These are phyloP conservation scores for Tiaroga cobitis DNA, from an alignment of 2,797 vertebrate species.

Conservation along the genomic window DNA sequence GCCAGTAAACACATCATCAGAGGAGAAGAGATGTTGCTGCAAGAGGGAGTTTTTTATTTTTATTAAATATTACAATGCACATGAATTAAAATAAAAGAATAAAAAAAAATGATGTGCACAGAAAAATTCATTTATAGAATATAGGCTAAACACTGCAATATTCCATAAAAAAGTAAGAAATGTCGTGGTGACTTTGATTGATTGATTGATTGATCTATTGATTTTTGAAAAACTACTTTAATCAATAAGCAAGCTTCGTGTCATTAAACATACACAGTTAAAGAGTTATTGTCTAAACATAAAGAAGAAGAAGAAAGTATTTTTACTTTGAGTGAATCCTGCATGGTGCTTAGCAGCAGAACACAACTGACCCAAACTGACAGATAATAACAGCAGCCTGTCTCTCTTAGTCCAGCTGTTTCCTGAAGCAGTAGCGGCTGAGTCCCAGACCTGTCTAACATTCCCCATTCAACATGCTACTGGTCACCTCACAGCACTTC, in stretches of 20 bases:
- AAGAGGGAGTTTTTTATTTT: too few species aligned
- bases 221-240: not conserved
- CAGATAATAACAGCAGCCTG: constrained; percentile 29
- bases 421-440: constrained; percentile 78
- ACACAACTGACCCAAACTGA: not conserved
- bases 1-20: not conserved
- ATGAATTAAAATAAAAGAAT: too few species aligned
- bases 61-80: too few species aligned
- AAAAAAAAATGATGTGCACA: not conserved
- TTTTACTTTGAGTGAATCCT: not conserved
- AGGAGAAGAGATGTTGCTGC: not conserved
- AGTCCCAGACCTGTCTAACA: constrained; percentile 67
- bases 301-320: too few species aligned
- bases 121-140: too few species aligned
- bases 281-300: not conserved
- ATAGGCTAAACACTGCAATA: too few species aligned
- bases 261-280: not conserved
- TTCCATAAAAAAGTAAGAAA: too few species aligned
- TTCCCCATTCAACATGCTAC: constrained; percentile 68
- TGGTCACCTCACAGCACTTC: constrained; percentile 77
- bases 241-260: not conserved
- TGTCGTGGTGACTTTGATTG: too few species aligned
- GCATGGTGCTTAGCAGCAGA: not conserved
- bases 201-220: too few species aligned
- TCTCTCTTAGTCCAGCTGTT: constrained; percentile 78